phyloP scores from a whole-genome alignment of 1,140 invertebrate species.

The Drosophila punjabiensis region DNA sequence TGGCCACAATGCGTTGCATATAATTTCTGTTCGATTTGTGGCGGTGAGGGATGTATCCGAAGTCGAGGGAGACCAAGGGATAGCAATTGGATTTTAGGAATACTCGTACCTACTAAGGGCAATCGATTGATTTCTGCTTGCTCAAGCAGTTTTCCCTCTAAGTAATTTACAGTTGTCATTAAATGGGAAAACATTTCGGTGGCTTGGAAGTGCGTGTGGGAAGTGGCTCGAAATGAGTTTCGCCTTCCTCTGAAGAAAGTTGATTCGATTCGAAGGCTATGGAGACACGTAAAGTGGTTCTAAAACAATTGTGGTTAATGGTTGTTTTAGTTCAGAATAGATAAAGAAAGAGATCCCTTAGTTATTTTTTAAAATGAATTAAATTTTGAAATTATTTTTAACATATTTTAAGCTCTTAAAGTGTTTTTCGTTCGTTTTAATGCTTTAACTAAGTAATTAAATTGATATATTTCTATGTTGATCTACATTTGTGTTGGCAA shows the following conservation, averaged over 20 bases:
- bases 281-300: background rate
- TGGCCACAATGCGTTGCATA: conserved; percentile 70
- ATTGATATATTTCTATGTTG: too few species aligned
- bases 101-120: conserved; percentile 9
- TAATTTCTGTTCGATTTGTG: conserved; percentile 56
- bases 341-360: too few species aligned
- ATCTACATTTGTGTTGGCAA: too few species aligned
- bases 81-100: conserved; percentile 38
- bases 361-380: background rate
- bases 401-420: too few species aligned
- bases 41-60: conserved; percentile 5
- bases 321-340: background rate
- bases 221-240: conserved; percentile 32
- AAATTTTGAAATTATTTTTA: too few species aligned
- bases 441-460: too few species aligned
- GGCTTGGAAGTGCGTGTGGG: conserved; percentile 16
- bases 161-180: conserved; percentile 76
- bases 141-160: conserved; percentile 64
- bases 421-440: too few species aligned
- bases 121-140: conserved; percentile 85
- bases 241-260: background rate
- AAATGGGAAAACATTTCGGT: conserved; percentile 42
- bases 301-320: background rate
- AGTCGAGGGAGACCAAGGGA: background rate
- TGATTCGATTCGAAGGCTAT: background rate